Conservation (phyloP, 1,140 invertebrate genomes). For the Sycophila sp. region DNA sequence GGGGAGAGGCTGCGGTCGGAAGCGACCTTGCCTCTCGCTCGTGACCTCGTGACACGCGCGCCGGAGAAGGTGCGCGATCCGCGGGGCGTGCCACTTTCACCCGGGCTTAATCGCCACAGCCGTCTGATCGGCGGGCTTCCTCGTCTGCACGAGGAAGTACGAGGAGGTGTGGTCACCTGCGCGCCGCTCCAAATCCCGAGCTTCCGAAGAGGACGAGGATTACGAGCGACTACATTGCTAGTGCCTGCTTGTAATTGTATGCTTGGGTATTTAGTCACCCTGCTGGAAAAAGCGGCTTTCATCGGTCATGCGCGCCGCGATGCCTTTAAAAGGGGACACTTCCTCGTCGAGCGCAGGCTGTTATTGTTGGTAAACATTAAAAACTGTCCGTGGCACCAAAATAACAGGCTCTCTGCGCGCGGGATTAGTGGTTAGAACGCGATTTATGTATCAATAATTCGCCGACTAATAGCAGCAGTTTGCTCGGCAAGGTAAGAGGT, state of each 20-base stretch:
- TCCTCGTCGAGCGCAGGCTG: not conserved
- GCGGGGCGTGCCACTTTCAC: not conserved
- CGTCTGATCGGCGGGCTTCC: no score
- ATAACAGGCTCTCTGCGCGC: not conserved
- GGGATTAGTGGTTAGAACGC: not conserved
- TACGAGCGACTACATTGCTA: not conserved
- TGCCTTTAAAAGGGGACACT: not conserved
- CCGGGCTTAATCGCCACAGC: no score
- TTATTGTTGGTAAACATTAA: not conserved
- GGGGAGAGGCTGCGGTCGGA: conserved; percentile 11
- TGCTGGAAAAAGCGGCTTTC: not conserved
- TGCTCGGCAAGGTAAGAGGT: no score
- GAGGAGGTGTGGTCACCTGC: no score
- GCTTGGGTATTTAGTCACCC: not conserved
- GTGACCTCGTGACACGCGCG: conserved; percentile 57
- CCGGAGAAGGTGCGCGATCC: not conserved
- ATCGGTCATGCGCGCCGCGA: not conserved
- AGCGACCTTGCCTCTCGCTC: conserved; percentile 50
- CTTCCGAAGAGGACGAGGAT: not conserved
- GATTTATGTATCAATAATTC: not conserved
- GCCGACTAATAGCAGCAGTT: no score
- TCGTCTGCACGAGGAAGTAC: no score
- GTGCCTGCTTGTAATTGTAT: not conserved
- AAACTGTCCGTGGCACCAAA: not conserved
- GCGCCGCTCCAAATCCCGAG: not conserved